These are phyloP conservation scores for Isurus oxyrinchus DNA, from an alignment of 2,113 vertebrate genomes.

Conservation along the genomic window DNA sequence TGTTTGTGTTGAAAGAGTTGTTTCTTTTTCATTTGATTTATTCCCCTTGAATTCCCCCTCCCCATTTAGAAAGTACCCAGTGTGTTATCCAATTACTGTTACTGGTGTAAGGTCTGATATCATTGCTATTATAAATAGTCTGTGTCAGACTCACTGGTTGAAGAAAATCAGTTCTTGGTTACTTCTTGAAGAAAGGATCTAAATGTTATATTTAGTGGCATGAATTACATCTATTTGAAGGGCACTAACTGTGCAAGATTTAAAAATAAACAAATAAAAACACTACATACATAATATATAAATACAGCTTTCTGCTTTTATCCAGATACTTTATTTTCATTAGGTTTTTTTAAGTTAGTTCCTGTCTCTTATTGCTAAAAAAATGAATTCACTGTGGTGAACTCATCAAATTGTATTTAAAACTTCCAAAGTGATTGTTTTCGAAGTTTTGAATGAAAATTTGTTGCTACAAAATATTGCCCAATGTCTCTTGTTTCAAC, in stretches of 20 bases:
- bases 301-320: constrained; percentile 12
- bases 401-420: neutral
- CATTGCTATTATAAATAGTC: constrained; percentile 14
- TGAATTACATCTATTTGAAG: neutral
- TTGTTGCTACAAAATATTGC: neutral
- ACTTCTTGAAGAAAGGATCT: neutral
- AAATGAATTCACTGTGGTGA: neutral
- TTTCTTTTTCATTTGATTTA: constrained; percentile 61
- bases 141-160: neutral
- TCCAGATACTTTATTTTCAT: constrained; percentile 9
- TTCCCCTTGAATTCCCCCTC: constrained; percentile 57
- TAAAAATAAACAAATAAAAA: neutral
- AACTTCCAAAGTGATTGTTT: neutral
- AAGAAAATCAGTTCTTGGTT: constrained; percentile 24
- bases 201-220: constrained; percentile 19
- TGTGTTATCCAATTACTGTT: constrained; percentile 20
- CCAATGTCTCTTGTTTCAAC: neutral
- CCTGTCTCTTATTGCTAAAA: neutral
- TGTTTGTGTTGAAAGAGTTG: constrained; percentile 50
- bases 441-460: neutral
- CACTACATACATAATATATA: constrained; percentile 4
- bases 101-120: constrained; percentile 10
- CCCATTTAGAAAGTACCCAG: constrained; percentile 22
- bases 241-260: constrained; percentile 5
- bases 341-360: neutral